These are phyloP conservation scores for Pogona vitticeps DNA, from an alignment of 2,113 vertebrate species.

Conservation along the genomic window DNA sequence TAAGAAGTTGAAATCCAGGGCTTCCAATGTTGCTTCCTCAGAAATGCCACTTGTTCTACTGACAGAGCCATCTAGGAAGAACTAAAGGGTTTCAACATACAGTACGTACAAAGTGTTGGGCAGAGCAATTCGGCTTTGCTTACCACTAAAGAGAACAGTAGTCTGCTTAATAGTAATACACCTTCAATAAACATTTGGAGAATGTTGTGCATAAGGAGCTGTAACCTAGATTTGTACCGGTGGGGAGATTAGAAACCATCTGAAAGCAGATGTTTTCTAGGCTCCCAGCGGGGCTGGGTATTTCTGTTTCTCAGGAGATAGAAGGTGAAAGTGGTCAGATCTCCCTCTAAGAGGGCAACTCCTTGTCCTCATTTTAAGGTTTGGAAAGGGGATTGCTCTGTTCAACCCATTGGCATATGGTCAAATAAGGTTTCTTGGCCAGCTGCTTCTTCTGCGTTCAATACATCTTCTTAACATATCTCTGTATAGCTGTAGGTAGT, in stretches of 20 bases:
- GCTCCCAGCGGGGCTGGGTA: background rate
- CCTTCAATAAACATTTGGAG: no score
- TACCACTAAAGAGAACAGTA: no score
- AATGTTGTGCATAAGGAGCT: no score
- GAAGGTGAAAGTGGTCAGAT: background rate
- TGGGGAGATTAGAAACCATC: background rate
- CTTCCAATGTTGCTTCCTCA: background rate
- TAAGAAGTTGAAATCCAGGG: background rate
- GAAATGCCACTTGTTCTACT: background rate
- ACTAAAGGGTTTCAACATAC: background rate
- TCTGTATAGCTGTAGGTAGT: background rate
- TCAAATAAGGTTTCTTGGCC: background rate
- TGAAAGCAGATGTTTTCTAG: background rate
- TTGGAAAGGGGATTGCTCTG: background rate
- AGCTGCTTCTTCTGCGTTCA: background rate
- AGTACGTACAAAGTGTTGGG: background rate
- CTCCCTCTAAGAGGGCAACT: background rate
- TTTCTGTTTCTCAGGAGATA: background rate
- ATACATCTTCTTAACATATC: background rate
- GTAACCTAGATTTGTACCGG: no score
- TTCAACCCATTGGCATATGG: background rate
- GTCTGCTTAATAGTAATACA: no score
- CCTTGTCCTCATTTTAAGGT: background rate
- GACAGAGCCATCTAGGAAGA: background rate
- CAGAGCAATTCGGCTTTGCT: background rate